These are phyloP conservation scores for Cyanistes caeruleus DNA, from an alignment of 2,113 vertebrate genomes.

Conservation along the genomic window DNA sequence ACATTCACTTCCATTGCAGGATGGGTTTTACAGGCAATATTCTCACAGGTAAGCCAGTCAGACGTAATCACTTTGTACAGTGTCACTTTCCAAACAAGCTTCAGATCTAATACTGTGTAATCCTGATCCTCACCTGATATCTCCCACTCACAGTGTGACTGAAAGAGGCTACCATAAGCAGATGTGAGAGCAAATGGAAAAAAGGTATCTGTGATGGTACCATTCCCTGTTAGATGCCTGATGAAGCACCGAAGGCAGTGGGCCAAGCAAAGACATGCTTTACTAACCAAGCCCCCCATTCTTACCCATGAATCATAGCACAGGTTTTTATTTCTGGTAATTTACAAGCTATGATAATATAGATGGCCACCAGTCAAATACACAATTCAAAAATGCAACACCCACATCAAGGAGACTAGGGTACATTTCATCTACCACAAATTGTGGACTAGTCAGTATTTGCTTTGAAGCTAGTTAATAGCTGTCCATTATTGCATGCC, in stretches of 20 bases:
- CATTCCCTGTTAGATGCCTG: background rate
- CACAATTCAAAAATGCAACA: background rate
- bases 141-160: background rate
- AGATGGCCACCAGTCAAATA: background rate
- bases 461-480: background rate
- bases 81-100: background rate
- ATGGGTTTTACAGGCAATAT: background rate
- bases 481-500: background rate
- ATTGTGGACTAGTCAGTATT: background rate
- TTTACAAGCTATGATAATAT: background rate
- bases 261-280: background rate
- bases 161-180: background rate
- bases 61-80: background rate
- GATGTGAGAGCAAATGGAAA: background rate
- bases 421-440: background rate
- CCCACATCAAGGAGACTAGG: background rate
- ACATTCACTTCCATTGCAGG: background rate
- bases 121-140: background rate
- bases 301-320: background rate
- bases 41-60: background rate
- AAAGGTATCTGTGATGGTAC: background rate
- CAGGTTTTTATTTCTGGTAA: background rate
- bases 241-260: background rate
- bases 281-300: background rate
- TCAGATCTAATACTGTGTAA: background rate